Evolutionary conservation across 92 coral and sea anemone species (phyloP), one percentile per base, ranked within the genome.

Genomic region (Phenganax stokvisi): DNA sequence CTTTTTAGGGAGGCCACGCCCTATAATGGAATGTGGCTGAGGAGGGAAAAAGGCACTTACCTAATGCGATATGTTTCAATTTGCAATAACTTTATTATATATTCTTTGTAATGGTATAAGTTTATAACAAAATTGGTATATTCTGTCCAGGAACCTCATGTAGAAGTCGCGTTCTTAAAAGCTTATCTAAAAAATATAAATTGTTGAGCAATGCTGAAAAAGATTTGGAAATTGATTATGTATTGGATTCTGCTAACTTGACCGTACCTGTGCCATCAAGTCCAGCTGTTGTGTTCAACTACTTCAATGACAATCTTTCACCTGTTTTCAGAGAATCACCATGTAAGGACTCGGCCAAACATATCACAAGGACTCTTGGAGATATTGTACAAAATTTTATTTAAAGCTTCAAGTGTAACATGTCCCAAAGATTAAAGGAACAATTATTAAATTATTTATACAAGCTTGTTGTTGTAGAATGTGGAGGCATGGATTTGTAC

Each of bases 131-230:
- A 37, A 37, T 37, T 37, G 47, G 47, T 37, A 37, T 37, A 37
- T 37, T 29, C 4, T 51, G 13, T 68, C 2, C 0, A 86, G 92
- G 89, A 68, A 13, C 52, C 52, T 70, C 88, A 29, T 89, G 92
- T 73, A 75, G 89, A 52, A 84, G 88, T 54, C 71, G 89, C 57
- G 81, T 89, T 0, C 65, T 37, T 0, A 89, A 89, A 53, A 80
- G 62, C 29, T 16, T 89, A 17, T 27, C 81, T 2, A 84, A 52
- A 17, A n/a, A 76, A 74, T 86, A 53, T 61, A 11, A 66, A 7
- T 52, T 89, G 12, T 63, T 83, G 60, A 47, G 81, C 74, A 89
- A 86, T 61, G 92, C 89, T 47, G 92, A 86, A 55, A 85, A 84
- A 76, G 69, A 67, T 15, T 54, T 85, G 13, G 52, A 82, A 12